These are phyloP conservation scores for Lumbricus terrestris DNA, from an alignment of 2,888 invertebrate species.

Conservation along the genomic window DNA sequence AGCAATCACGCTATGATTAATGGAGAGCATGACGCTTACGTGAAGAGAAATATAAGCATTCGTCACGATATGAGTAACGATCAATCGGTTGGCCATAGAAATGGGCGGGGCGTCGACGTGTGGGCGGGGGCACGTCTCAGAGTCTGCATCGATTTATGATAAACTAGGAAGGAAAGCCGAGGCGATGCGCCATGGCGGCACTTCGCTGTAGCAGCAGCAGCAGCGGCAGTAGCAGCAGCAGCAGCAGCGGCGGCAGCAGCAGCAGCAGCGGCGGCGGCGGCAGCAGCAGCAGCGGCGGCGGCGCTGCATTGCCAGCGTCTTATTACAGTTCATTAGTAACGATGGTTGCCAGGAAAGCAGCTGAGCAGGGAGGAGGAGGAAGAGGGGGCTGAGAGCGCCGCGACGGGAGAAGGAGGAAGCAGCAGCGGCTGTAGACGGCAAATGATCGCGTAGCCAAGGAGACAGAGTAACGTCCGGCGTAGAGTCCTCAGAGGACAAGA, in stretches of 20 bases:
- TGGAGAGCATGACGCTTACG: neutral
- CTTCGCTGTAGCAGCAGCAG: neutral
- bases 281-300: too few relatives aligned
- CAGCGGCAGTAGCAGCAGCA: neutral
- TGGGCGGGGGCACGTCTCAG: neutral
- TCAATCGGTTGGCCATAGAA: neutral
- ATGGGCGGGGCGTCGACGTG: neutral
- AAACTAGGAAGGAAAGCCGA: neutral
- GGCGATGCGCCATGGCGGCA: neutral
- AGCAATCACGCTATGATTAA: neutral
- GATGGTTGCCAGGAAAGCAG: constrained; percentile 3
- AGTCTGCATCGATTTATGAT: neutral
- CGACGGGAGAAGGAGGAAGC: neutral
- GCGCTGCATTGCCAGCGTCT: neutral
- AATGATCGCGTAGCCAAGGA: constrained; percentile 3
- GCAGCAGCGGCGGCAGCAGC: neutral
- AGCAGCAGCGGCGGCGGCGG: too few relatives aligned
- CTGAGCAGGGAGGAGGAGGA: neutral
- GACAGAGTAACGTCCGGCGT: neutral
- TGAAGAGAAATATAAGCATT: neutral
- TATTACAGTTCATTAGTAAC: constrained; percentile 3
- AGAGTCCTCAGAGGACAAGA: neutral
- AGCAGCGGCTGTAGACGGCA: neutral
- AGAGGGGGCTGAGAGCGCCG: too few relatives aligned
- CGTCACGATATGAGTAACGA: neutral